Conservation (phyloP, 2,888 invertebrate genomes). For the Tinea pellionella region DNA sequence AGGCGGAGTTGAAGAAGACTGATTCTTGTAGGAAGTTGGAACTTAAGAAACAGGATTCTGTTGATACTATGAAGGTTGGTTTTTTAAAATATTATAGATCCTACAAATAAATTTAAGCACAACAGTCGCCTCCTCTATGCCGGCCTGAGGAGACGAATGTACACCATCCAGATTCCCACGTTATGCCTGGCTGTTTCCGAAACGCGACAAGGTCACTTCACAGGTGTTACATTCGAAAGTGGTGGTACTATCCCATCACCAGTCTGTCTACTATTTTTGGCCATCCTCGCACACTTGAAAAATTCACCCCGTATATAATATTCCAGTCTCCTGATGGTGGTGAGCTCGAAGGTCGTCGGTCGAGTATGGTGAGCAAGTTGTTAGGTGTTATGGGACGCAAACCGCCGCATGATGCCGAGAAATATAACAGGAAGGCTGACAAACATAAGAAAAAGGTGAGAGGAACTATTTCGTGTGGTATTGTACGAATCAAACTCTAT, state of each 20-base stretch:
- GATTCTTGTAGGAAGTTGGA: conserved; percentile 26
- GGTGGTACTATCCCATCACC: too few species aligned
- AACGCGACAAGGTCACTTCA: too few species aligned
- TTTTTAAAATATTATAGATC: neutral
- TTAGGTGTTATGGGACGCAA: conserved; percentile 60
- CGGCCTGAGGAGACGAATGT: too few species aligned
- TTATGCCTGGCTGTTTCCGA: too few species aligned
- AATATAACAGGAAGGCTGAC: conserved; percentile 31
- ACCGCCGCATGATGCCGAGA: conserved; percentile 36
- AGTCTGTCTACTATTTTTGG: too few species aligned
- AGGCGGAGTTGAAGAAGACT: conserved; percentile 24
- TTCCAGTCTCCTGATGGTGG: neutral
- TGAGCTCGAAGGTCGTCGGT: neutral
- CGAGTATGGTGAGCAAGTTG: conserved; percentile 55
- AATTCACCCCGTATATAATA: neutral
- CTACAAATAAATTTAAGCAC: too few species aligned
- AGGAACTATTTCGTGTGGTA: too few species aligned
- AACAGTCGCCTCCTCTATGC: too few species aligned
- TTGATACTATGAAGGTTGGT: conserved; percentile 46
- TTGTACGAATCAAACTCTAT: too few species aligned
- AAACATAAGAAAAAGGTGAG: conserved; percentile 55
- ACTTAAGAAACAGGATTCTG: conserved; percentile 42
- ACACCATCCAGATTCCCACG: too few species aligned
- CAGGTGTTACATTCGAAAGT: too few species aligned
- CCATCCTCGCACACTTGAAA: too few species aligned